These are phyloP conservation scores for Periphyllus acericola DNA, from an alignment of 2,888 invertebrate species.

Conservation along the genomic window DNA sequence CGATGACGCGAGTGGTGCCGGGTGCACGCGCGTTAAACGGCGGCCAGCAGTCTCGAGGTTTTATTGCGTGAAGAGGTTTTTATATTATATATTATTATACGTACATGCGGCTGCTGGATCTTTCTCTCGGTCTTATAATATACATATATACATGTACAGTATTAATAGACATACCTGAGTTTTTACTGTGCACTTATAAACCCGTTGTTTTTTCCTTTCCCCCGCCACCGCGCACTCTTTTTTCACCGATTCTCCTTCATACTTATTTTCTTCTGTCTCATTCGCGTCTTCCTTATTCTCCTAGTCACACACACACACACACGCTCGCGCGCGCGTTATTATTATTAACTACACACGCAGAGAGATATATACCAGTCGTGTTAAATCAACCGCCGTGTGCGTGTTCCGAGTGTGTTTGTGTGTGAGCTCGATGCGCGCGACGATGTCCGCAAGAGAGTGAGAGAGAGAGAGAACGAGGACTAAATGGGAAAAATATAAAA, in stretches of 20 bases:
- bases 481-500: slow-evolving; percentile 40
- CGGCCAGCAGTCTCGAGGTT: slow-evolving; percentile 56
- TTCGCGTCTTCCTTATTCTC: slow-evolving; percentile 4
- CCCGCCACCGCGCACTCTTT: not conserved
- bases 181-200: slow-evolving; percentile 52
- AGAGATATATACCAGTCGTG: not conserved
- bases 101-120: not conserved
- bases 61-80: slow-evolving; percentile 36
- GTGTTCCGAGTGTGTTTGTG: not conserved
- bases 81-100: not conserved
- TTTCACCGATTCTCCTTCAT: not conserved
- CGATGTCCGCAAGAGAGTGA: not conserved
- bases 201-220: slow-evolving; percentile 47
- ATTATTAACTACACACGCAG: slow-evolving; percentile 18
- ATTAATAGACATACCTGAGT: slow-evolving; percentile 53
- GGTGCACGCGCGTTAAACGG: slow-evolving; percentile 19
- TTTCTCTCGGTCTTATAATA: slow-evolving; percentile 6
- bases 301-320: not conserved
- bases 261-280: not conserved
- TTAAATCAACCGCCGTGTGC: slow-evolving; percentile 5
- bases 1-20: not conserved
- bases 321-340: not conserved
- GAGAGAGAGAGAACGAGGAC: not conserved
- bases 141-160: not conserved
- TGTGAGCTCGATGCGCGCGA: not conserved